Conservation (phyloP, 2,797 vertebrate species). For the Lutjanus campechanus region DNA sequence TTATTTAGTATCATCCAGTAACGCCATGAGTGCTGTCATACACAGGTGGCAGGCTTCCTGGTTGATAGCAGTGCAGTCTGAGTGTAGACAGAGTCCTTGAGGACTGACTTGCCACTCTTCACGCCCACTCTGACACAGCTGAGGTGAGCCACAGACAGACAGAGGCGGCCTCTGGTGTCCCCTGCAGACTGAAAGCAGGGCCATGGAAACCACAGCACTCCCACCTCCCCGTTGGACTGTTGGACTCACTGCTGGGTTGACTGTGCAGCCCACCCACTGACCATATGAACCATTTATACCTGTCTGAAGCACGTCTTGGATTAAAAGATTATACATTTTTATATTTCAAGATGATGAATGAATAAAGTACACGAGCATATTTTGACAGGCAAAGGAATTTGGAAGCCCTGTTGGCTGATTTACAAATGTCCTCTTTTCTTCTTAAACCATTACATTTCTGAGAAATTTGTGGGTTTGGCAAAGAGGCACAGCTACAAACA, state of each 20-base stretch:
- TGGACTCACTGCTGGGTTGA: conserved; percentile 28
- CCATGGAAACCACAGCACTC: conserved; percentile 17
- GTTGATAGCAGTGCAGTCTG: conserved; percentile 27
- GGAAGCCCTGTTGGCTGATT: neutral
- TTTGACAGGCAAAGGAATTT: neutral
- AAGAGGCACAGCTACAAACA: neutral
- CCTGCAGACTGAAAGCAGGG: conserved; percentile 36
- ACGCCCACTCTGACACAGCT: conserved; percentile 42
- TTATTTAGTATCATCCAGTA: conserved; percentile 21
- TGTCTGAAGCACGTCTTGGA: conserved; percentile 3
- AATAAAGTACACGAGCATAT: neutral
- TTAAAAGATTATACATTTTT: conserved; percentile 13
- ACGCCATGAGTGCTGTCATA: conserved; percentile 21
- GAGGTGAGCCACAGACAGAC: conserved; percentile 23
- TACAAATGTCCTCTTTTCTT: neutral
- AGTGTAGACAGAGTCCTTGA: conserved; percentile 21
- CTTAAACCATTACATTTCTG: neutral
- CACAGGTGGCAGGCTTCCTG: conserved; percentile 17
- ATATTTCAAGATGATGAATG: neutral
- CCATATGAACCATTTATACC: conserved; percentile 26
- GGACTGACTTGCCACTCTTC: conserved; percentile 35
- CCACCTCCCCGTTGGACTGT: neutral
- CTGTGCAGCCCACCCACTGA: conserved; percentile 55
- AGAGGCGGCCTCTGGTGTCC: conserved; percentile 24
- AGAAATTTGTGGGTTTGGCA: conserved; percentile 22